Base-by-base conservation (phyloP, 2,888 invertebrate genomes). In the Belgica antarctica region DNA sequence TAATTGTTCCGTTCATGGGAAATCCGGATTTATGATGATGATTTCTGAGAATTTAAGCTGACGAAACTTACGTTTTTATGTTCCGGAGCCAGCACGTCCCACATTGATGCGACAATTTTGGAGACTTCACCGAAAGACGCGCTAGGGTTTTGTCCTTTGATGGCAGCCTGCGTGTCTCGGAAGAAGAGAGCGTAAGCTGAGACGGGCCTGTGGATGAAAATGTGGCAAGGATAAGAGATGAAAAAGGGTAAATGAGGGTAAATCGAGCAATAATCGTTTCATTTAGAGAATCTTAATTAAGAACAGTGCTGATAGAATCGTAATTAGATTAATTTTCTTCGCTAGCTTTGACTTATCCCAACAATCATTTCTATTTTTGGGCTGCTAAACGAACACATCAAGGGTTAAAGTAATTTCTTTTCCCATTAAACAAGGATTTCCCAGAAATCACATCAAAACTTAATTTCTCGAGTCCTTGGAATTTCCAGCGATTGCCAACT, bases 111-210 rank as follows among this genome's bases (percentile, higher is more conserved):
- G 2, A 97, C 97, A 75, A 97, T 96, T 83, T 95, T 95, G 8
- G 96, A 96, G 25, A 97, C 94, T 82, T 97, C 96, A 31, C 96
- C 96, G 81, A 97, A 96, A 78, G 94, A 94, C 63, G 96, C 96
- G 78, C 91, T 92, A 25, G 96, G 96, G 81, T 96, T 96, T 82
- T 95, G 94, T 71, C 94, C 94, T 81, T 97, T 97, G 76, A 97
- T 97, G 74, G 96, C 95, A 63, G 96, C 96, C 80, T 97, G 96
- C 15, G 96, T 96, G 80, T 97, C 97, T 72, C 96, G 89, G 84
- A 97, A 97, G 84, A 97, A 97, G 74, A 97, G 83, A 2, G 96
- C 96, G 81, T 97, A 97, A 12, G 97, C 96, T 47, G 96, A 96
- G 47, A 96, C 94, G 28, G 97, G 97, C 80, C 94, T 94, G 82